A percentile compares a stretch with the other conserved stretches of the same genome.
phyloP scores from a whole-genome alignment of 64 coral and sea anemone genomes.

The Montipora capricornis region DNA sequence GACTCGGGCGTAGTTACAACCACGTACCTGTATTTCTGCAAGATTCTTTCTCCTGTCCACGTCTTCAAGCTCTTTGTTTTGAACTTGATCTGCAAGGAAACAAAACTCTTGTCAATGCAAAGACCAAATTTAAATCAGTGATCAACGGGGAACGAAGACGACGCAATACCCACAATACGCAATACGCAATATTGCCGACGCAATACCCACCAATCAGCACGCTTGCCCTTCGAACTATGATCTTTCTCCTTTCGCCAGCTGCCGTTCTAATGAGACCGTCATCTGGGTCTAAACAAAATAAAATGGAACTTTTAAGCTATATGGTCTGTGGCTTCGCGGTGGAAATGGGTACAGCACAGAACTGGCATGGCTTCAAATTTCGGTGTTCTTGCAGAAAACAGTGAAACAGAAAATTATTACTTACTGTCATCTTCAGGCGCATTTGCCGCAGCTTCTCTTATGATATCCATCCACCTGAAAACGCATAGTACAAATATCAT shows the following conservation, averaged over 20 bases:
- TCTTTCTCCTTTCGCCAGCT: slow-evolving; percentile 67
- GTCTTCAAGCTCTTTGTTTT: slow-evolving; percentile 71
- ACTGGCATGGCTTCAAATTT: too few relatives aligned
- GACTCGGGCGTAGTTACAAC: background rate
- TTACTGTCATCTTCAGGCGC: slow-evolving; percentile 85
- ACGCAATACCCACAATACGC: slow-evolving; percentile 19
- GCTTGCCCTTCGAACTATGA: slow-evolving; percentile 66
- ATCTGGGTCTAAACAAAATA: slow-evolving; percentile 41
- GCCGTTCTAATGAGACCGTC: slow-evolving; percentile 76
- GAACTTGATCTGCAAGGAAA: slow-evolving; percentile 68
- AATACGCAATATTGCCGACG: background rate
- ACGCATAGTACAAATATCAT: background rate
- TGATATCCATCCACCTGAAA: slow-evolving; percentile 85
- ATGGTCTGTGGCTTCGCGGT: background rate
- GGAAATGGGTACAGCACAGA: too few relatives aligned
- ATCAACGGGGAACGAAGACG: background rate
- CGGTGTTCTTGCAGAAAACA: too few relatives aligned
- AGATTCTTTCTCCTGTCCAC: slow-evolving; percentile 61
- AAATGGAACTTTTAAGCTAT: too few relatives aligned
- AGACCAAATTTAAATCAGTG: background rate
- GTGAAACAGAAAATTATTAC: background rate
- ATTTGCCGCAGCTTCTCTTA: slow-evolving; percentile 67
- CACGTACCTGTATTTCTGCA: slow-evolving; percentile 76
- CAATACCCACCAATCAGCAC: slow-evolving; percentile 66
- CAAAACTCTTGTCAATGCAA: background rate